Evolutionary conservation across 1,140 invertebrate species (phyloP), one percentile per base, ranked within the genome.

Genomic region (Drosophila dunni): DNA sequence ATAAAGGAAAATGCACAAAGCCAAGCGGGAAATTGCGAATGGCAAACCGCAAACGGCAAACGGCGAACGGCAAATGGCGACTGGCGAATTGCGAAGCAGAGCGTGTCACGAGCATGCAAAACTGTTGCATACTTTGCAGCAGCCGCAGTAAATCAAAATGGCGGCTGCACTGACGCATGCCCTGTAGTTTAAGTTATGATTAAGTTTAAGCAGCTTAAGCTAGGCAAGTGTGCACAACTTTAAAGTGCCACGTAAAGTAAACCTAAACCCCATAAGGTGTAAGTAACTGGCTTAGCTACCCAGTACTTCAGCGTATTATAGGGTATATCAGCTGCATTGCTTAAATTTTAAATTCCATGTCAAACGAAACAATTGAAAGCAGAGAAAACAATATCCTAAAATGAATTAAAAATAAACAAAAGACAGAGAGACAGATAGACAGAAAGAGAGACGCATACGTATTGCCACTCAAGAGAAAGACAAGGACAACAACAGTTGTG

Each of bases 41-140:
- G 24, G 17, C 17, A 20, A 20, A 20, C 17, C 17, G 17, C 17
- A 20, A 69, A 50, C 24, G 36, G 57, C 69, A 63, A 24, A 40
- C 68, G 65, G 50, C 56, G 50, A 68, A 40, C 68, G 65, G 50
- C 56, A 42, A 68, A 60, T 66, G 66, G 69, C 62, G 3, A 29
- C 3, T 29, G 24, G 63, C 29, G 67, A 66, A 66, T 66, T 72
- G 69, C 62, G 1, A 29, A 51, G 50, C 61, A 44, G n/a, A 60
- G 70, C 46, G 33, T 50, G 56, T 46, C 45, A 58, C 48, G 54
- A 40, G 48, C 56, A 36, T 53, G 24, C 44, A 64, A 64, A 74
- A 56, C 64, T 74, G 71, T 68, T 73, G 70, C 70, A 67, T 67
- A 62, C 42, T 60, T 53, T 53, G 11, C 33, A 36, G 50, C 50